Percentiles rank a stretch among this genome's conserved stretches.
Conservation (phyloP, 2,797 vertebrate genomes). For the Huso huso region DNA sequence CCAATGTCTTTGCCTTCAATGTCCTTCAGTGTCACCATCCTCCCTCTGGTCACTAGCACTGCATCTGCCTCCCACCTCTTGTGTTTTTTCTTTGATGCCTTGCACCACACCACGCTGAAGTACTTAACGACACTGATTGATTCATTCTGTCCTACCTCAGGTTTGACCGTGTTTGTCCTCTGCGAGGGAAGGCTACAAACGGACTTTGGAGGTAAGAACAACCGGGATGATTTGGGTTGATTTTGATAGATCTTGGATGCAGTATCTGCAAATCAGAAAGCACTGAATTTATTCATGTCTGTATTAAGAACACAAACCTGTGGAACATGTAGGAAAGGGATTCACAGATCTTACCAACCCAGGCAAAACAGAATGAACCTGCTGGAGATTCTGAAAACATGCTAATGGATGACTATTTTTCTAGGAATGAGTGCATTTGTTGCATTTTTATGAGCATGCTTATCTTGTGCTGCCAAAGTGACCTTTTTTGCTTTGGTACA, state of each 20-base stretch:
- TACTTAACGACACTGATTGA: slow-evolving; percentile 49
- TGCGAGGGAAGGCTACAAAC: not conserved
- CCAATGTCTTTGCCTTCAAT: slow-evolving; percentile 93
- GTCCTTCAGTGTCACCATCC: slow-evolving; percentile 79
- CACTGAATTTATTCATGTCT: slow-evolving; percentile 9
- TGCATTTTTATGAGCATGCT: no score
- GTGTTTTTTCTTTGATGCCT: slow-evolving; percentile 93
- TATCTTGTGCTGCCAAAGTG: no score
- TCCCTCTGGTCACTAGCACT: slow-evolving; percentile 76
- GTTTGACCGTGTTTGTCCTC: slow-evolving; percentile 17
- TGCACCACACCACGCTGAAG: slow-evolving; percentile 94
- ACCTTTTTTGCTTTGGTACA: no score
- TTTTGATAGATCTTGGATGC: not conserved
- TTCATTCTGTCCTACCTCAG: slow-evolving; percentile 33
- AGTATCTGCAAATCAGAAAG: slow-evolving; percentile 24
- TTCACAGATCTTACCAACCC: no score
- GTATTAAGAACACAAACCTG: no score
- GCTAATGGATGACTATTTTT: no score
- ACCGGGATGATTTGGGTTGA: not conserved
- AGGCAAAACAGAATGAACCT: no score
- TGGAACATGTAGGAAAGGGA: no score
- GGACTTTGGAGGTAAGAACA: no score
- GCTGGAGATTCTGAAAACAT: no score
- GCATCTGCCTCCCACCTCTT: slow-evolving; percentile 97
- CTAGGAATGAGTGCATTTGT: no score